Base-by-base conservation (phyloP, 2,888 invertebrate species). In the Mimumesa dahlbomi region DNA sequence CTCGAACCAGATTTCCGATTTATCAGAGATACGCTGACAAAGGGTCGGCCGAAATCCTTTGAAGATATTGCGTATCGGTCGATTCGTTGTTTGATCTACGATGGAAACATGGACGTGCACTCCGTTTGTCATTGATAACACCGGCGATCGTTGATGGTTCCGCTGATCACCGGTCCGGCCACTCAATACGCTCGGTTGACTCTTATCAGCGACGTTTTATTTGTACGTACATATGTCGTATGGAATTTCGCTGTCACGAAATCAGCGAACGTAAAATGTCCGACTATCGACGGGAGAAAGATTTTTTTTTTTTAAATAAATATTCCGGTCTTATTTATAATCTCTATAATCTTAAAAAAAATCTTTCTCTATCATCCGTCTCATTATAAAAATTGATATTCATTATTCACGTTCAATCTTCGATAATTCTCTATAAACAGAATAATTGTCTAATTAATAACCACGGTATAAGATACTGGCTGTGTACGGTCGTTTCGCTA, bases 81-180 rank as follows among this genome's bases (percentile, higher is more conserved):
- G 79, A 82, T 79, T 83, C 81, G 79, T 64, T 86, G 85, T 85
- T 85, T 85, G 83, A 86, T 84, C 78, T 85, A 76, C 75, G 52
- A 48, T 52, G 67, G 34, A 63, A 76, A 82, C 82, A 80, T 72
- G 81, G 75, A 64, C 78, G 72, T 67, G 79, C 83, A 83, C 83
- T 81, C 70, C 53, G 73, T 77, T 38, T 50, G 76, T 56, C 63
- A 48, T 75, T 70, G 79, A 79, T 79, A 79, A 79, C 80, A 54
- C 42, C 38, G 46, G 38, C 31, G 75, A 77, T 77, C 64, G 69
- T 4, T 34, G 64, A 70, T 73, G 70, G 69, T 61, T 67, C 38
- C 49, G 42, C 34, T 65, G 77, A 77, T 77, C 74, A 48, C 65
- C 65, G 65, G 56, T 42, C 50, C 18, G 42, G 66, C 65, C 71